Conservation (phyloP, 2,888 invertebrate species). For the Leptopilina myrica region DNA sequence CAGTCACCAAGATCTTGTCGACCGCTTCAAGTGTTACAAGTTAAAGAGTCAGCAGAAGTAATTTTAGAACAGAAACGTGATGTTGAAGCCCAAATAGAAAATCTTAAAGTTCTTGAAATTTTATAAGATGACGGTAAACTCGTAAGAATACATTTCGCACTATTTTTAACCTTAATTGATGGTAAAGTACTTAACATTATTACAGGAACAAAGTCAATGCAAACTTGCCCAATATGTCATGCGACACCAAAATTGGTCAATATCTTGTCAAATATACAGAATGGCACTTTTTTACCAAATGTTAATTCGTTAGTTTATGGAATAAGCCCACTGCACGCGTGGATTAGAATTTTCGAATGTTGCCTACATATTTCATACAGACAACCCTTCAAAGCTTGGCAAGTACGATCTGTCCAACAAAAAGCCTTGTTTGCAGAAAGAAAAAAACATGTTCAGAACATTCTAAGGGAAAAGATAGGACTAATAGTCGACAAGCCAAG, state of each 20-base stretch:
- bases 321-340: constrained; percentile 45
- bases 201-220: constrained; percentile 16
- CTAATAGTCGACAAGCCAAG: background rate
- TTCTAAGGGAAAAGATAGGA: constrained; percentile 12
- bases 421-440: constrained; percentile 16
- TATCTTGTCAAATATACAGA: background rate
- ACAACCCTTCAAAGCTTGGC: background rate
- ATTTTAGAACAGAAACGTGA: constrained; percentile 9
- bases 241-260: constrained; percentile 14
- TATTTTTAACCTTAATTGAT: constrained; percentile 22
- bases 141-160: constrained; percentile 41
- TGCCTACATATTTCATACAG: constrained; percentile 3
- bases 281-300: constrained; percentile 22
- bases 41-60: background rate
- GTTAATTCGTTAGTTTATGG: constrained; percentile 37
- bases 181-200: background rate
- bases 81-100: constrained; percentile 9
- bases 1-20: constrained; percentile 26
- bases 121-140: background rate
- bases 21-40: background rate
- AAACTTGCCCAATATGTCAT: constrained; percentile 20
- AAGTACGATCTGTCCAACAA: constrained; percentile 4
- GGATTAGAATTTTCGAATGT: constrained; percentile 20
- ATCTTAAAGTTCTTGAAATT: background rate
- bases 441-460: constrained; percentile 6